Conservation (phyloP, 2,888 invertebrate species). For the Lepidonotus clava region DNA sequence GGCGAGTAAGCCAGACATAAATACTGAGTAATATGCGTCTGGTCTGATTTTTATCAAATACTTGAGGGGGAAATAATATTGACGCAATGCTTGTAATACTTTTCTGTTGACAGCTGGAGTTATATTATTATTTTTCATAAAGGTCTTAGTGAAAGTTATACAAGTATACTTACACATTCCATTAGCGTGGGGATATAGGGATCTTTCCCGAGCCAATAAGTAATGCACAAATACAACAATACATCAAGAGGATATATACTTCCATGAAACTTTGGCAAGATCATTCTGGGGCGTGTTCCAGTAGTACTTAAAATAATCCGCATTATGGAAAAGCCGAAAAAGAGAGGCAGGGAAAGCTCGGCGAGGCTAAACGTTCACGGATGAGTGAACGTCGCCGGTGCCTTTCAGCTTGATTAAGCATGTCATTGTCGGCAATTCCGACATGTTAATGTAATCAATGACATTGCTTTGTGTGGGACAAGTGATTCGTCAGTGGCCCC, state of each 20-base stretch:
- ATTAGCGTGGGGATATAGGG: too few relatives aligned
- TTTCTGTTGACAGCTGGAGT: too few relatives aligned
- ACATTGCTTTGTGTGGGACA: background rate
- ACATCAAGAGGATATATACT: background rate
- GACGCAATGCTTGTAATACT: too few relatives aligned
- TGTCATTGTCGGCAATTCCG: background rate
- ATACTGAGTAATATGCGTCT: too few relatives aligned
- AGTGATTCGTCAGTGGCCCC: constrained; percentile 1
- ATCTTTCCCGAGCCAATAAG: background rate
- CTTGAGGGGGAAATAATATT: too few relatives aligned
- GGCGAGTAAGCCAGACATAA: too few relatives aligned
- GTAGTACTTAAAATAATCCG: background rate
- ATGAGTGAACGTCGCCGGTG: background rate
- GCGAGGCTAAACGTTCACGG: background rate
- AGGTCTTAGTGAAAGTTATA: too few relatives aligned
- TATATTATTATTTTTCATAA: too few relatives aligned
- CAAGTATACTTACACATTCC: too few relatives aligned
- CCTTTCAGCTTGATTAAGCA: background rate
- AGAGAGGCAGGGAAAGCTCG: background rate
- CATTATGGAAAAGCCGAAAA: background rate
- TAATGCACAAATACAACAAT: too few relatives aligned
- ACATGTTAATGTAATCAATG: constrained; percentile 12
- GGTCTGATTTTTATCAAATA: too few relatives aligned
- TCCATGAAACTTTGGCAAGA: background rate
- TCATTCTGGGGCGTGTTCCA: background rate